Conservation (phyloP, 1,140 invertebrate genomes). For the Glossosoma conforme region DNA sequence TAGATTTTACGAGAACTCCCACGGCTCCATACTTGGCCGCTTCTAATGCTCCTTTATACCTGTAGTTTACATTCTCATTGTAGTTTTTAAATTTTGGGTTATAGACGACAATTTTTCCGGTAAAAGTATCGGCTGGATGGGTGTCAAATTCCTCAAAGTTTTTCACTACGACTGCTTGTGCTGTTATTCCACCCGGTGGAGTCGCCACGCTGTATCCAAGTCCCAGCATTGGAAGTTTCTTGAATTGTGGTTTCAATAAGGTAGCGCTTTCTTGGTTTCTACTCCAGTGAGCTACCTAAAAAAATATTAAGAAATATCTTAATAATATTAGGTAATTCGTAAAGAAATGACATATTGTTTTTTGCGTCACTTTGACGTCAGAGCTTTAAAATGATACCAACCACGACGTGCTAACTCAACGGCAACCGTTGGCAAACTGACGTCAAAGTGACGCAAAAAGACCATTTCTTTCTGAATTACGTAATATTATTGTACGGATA, state of each 20-base stretch:
- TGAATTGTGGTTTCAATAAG: conserved; percentile 52
- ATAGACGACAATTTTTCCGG: conserved; percentile 67
- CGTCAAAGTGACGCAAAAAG: no score
- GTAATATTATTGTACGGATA: no score
- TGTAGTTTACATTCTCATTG: conserved; percentile 51
- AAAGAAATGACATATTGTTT: no score
- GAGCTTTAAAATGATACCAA: no score
- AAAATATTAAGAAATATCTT: background rate
- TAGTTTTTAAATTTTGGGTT: conserved; percentile 59
- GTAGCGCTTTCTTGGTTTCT: conserved; percentile 58
- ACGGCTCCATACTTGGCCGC: conserved; percentile 65
- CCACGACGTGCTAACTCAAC: no score
- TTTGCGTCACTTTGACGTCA: no score
- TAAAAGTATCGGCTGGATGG: conserved; percentile 41
- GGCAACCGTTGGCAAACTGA: no score
- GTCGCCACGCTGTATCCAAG: conserved; percentile 60
- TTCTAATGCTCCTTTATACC: conserved; percentile 52
- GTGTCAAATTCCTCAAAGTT: conserved; percentile 58
- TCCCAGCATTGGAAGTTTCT: conserved; percentile 55
- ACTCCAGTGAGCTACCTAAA: conserved; percentile 33
- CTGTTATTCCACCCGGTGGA: conserved; percentile 56
- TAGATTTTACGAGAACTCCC: conserved; percentile 62
- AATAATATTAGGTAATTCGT: no score
- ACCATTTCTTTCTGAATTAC: no score
- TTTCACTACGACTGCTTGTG: conserved; percentile 58